These are phyloP conservation scores for Galendromus occidentalis DNA, from an alignment of 1,140 invertebrate species.

Conservation along the genomic window DNA sequence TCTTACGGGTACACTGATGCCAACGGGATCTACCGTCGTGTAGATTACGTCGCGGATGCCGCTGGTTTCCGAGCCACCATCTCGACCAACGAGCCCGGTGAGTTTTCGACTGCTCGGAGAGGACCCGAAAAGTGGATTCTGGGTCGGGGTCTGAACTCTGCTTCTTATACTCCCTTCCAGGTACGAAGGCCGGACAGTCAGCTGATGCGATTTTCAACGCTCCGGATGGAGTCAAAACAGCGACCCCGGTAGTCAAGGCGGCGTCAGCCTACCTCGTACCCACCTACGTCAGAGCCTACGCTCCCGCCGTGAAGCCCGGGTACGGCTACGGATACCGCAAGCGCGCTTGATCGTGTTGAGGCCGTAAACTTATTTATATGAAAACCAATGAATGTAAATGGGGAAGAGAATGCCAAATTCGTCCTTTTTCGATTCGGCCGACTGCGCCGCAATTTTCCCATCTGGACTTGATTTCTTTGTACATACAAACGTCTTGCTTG, in stretches of 20 bases:
- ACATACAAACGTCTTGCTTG: too few relatives aligned
- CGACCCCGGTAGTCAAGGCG: neutral
- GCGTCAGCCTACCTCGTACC: neutral
- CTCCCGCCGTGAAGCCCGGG: constrained; percentile 4
- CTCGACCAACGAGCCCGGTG: constrained; percentile 18
- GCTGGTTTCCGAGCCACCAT: constrained; percentile 18
- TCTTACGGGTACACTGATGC: constrained; percentile 19
- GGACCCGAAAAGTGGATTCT: too few relatives aligned
- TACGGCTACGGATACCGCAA: constrained; percentile 8
- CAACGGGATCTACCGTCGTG: constrained; percentile 17
- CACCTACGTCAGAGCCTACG: neutral
- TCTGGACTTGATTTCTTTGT: too few relatives aligned
- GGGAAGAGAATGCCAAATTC: too few relatives aligned
- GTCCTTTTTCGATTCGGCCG: too few relatives aligned
- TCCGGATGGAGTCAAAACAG: neutral
- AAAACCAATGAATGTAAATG: too few relatives aligned
- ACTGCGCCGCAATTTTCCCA: too few relatives aligned
- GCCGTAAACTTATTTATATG: too few relatives aligned
- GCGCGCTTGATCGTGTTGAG: neutral
- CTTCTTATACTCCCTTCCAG: neutral
- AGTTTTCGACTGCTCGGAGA: too few relatives aligned
- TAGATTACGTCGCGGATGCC: constrained; percentile 18
- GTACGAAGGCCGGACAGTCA: constrained; percentile 1
- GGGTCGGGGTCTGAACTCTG: too few relatives aligned
- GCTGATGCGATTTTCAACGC: constrained; percentile 6